Percentiles rank a stretch among this genome's conserved stretches.
These are phyloP conservation scores for Neocrepidodera transversa DNA, from an alignment of 2,888 invertebrate genomes.

Conservation along the genomic window DNA sequence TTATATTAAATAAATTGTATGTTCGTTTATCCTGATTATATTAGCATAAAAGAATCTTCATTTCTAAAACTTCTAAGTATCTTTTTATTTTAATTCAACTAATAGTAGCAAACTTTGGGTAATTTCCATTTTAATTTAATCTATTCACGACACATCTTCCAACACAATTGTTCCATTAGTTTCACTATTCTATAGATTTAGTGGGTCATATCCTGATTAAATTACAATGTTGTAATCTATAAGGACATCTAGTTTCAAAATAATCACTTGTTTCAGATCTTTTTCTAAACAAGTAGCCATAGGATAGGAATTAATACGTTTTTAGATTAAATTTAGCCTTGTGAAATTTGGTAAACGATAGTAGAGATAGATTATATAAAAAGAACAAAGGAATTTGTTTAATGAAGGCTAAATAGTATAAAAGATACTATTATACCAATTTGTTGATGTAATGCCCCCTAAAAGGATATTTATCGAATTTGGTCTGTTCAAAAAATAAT, in stretches of 20 bases:
- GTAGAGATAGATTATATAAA: constrained; percentile 1
- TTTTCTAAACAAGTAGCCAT: constrained; percentile 2
- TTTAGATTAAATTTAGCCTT: constrained; percentile 7
- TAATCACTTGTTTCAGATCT: constrained; percentile 1
- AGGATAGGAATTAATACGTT: neutral
- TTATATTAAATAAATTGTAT: no score
- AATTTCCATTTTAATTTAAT: constrained; percentile 14
- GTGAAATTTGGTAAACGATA: constrained; percentile 1
- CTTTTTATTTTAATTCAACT: constrained; percentile 2
- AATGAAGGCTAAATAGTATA: no score
- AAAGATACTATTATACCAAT: no score
- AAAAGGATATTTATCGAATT: no score
- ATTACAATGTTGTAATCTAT: constrained; percentile 12
- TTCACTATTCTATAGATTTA: constrained; percentile 19
- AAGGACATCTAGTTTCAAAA: constrained; percentile 25
- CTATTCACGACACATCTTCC: constrained; percentile 7
- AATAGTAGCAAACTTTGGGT: constrained; percentile 14
- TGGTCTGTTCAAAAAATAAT: no score
- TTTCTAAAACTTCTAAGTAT: no score
- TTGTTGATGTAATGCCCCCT: no score
- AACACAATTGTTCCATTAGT: constrained; percentile 16
- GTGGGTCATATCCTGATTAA: constrained; percentile 26
- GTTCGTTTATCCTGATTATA: no score
- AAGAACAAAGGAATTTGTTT: neutral
- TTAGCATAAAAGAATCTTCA: no score